Evolutionary conservation across 1,140 invertebrate species (phyloP), one percentile per base, ranked within the genome.

Genomic region (Tribolium madens): DNA sequence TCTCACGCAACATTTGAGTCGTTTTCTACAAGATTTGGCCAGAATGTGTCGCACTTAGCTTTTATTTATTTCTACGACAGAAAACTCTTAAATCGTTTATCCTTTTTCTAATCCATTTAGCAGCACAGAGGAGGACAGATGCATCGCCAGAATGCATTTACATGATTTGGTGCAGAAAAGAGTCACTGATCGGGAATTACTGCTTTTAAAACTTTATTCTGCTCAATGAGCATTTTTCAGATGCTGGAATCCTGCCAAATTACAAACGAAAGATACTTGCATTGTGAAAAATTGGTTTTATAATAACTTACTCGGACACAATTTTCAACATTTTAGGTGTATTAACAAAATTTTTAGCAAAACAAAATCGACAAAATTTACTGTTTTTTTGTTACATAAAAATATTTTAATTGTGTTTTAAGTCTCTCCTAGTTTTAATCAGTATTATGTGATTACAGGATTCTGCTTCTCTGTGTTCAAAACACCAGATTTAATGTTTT

Each of bases 1-100:
- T 57, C 26, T 46, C 26, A 60, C 72, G 72, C 72, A 31, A 74
- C 72, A 74, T 74, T 57, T 60, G 36, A 60, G 31, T 74, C 47
- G 72, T 74, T 74, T 74, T 74, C 72, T 46, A 57, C 72, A 74
- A 60, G 48, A 74, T 74, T 74, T 57, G 31, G 50, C 15, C 72
- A 57, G 72, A 57, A 60, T 21, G 26, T 57, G 36, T 57, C 52
- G 50, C 72, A 74, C 72, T 74, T 47, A 47, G 42, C 46, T 52
- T 50, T 50, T 48, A 72, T 72, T 72, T 72, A 33, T 52, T 72
- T 72, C 46, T 26, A 69, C 13, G 26, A 17, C 26, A 47, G 68
- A 71, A 26, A 47, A n/a, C 31, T 46, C 18, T n/a, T 12, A 46
- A 46, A 31, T 72, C 70, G 21, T 26, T 72, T 52, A 52, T 33